Base-by-base conservation (phyloP, 2,888 invertebrate genomes). In the Phorcus lineatus region DNA sequence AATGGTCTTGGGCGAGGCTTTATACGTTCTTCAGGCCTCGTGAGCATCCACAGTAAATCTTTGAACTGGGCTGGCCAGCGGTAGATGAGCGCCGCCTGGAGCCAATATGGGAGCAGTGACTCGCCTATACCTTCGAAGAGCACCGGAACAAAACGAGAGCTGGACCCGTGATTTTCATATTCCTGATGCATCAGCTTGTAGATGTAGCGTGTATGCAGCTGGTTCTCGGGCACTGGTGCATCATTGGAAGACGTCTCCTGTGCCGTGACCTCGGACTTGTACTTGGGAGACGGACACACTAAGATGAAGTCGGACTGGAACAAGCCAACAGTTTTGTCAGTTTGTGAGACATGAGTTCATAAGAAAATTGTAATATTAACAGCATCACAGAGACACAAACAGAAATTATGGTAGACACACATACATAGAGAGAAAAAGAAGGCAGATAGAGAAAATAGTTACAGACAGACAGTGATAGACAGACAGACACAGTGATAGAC, bases 271-370 rank as follows among this genome's bases (percentile, higher is more conserved):
- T 91, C 89, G 7, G 75, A 79, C 9, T 84, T 81, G 80, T 90
- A 91, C 80, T 87, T 85, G 2, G 87, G 86, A 0, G 90, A 89
- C 40, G 90, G 84, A 78, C 90, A 88, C 40, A 88, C 86, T 66
- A 91, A 81, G 22, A 91, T 84, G 77, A 89, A 91, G 81, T 91
- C 90, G 77, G 90, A 90, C 91, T 91, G 81, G 2, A 82, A 79
- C 17, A 70, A 52, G 31, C 76, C 24, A 57, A 62, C 36, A 24
- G 53, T 67, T 52, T 70, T 53, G n/a, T 28, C 40, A 75, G 19
- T n/a, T 22, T 57, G n/a, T 4, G 1, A 28, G 17, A 62, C 53
- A 53, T 16, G 17, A 40, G 9, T 16, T 17, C 36, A 36, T 36
- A 36, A 7, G 4, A 4, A 4, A 36, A 7, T 36, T 36, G 7